phyloP scores from a whole-genome alignment of 2,888 invertebrate genomes.

The Campoplex capitator region DNA sequence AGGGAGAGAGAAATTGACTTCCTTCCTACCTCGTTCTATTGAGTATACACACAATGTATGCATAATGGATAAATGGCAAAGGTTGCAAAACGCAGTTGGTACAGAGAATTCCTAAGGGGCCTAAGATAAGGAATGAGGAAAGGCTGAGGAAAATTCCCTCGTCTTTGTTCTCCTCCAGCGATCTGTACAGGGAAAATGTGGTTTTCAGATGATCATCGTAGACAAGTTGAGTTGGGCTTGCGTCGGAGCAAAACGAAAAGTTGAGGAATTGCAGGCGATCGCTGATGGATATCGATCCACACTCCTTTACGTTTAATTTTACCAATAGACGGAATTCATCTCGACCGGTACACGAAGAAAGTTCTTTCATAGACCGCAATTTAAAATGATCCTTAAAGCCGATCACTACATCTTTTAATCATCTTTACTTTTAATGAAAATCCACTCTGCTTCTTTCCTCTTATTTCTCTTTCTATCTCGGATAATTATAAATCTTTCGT shows the following conservation, averaged over 20 bases:
- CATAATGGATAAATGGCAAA: conserved; percentile 68
- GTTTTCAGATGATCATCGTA: conserved; percentile 5
- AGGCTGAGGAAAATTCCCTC: conserved; percentile 37
- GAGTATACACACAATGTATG: conserved; percentile 57
- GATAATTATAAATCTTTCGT: conserved; percentile 37
- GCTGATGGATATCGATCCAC: conserved; percentile 58
- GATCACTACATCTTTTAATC: conserved; percentile 49
- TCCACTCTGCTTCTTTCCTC: neutral
- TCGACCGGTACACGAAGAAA: conserved; percentile 14
- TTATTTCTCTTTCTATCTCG: neutral
- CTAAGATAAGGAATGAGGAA: conserved; percentile 14
- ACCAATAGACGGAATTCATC: neutral
- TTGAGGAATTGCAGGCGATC: conserved; percentile 36
- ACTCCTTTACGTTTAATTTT: conserved; percentile 44
- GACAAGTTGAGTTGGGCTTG: neutral
- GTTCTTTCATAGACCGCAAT: conserved; percentile 35
- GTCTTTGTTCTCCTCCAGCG: conserved; percentile 44
- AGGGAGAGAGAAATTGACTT: conserved; percentile 23
- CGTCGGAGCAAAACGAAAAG: conserved; percentile 26
- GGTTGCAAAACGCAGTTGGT: conserved; percentile 55
- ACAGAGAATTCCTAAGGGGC: conserved; percentile 53
- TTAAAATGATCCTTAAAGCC: conserved; percentile 37
- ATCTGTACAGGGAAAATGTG: conserved; percentile 33
- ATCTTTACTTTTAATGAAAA: conserved; percentile 31
- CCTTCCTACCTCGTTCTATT: conserved; percentile 32